These are phyloP conservation scores for Osmoderma eremita DNA, from an alignment of 2,888 invertebrate genomes.

Conservation along the genomic window DNA sequence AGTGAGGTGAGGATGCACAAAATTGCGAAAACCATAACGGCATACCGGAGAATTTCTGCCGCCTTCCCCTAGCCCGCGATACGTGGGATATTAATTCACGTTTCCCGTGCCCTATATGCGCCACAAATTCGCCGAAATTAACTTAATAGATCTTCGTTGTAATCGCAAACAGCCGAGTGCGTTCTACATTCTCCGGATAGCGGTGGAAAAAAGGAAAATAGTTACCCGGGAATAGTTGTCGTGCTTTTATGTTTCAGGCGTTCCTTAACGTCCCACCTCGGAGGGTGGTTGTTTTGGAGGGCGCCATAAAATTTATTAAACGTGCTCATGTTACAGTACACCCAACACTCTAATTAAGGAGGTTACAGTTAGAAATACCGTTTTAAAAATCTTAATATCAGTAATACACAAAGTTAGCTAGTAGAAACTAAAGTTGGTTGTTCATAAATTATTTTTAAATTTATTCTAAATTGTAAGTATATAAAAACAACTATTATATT, in stretches of 20 bases:
- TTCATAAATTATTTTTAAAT: too few relatives aligned
- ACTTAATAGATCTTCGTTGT: slow-evolving; percentile 30
- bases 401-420: too few relatives aligned
- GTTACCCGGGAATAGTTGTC: background rate
- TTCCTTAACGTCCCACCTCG: too few relatives aligned
- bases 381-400: too few relatives aligned
- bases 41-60: slow-evolving; percentile 35
- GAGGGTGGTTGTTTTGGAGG: background rate
- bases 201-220: background rate
- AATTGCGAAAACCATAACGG: slow-evolving; percentile 40
- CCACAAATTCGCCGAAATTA: slow-evolving; percentile 37
- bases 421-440: too few relatives aligned
- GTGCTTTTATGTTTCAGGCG: slow-evolving; percentile 6
- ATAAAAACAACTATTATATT: too few relatives aligned
- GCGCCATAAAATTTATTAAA: background rate
- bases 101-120: slow-evolving; percentile 10
- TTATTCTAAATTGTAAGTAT: too few relatives aligned
- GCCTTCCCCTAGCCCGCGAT: slow-evolving; percentile 24
- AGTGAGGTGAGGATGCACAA: slow-evolving; percentile 14
- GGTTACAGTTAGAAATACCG: too few relatives aligned
- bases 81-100: slow-evolving; percentile 45
- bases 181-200: slow-evolving; percentile 1
- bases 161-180: slow-evolving; percentile 4
- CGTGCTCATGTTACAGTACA: background rate
- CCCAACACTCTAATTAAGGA: too few relatives aligned